phyloP scores from a whole-genome alignment of 2,888 invertebrate genomes.

The Ceriagrion tenellum region DNA sequence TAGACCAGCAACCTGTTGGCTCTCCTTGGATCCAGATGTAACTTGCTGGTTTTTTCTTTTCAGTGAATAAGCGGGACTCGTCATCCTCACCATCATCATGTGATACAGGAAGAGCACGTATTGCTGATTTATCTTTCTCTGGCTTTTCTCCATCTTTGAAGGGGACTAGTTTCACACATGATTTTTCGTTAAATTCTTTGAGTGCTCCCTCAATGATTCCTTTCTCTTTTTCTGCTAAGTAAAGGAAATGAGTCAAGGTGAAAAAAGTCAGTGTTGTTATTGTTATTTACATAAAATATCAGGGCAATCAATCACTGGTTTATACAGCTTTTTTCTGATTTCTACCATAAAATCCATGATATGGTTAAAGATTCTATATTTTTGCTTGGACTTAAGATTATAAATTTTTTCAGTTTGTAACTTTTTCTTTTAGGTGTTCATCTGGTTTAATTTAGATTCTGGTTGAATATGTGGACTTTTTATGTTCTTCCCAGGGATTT shows the following conservation, averaged over 20 bases:
- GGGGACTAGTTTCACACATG: constrained; percentile 84
- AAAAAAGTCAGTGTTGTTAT: not conserved
- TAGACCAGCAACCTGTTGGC: constrained; percentile 83
- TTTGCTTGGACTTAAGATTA: too few species aligned
- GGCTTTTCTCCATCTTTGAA: constrained; percentile 79
- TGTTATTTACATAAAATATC: too few species aligned
- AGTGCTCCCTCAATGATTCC: constrained; percentile 81
- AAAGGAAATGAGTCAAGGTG: constrained; percentile 27
- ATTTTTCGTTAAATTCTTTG: constrained; percentile 82
- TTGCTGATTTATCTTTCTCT: not conserved
- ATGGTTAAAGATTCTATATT: too few species aligned
- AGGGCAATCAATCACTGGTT: too few species aligned
- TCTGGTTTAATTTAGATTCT: too few species aligned
- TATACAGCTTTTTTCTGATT: too few species aligned
- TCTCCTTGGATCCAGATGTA: constrained; percentile 81
- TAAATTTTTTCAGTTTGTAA: too few species aligned
- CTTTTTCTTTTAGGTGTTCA: too few species aligned
- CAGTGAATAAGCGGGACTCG: not conserved
- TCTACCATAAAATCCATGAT: too few species aligned
- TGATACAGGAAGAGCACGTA: not conserved
- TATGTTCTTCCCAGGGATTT: too few species aligned
- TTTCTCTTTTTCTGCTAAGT: constrained; percentile 77
- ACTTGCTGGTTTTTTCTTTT: constrained; percentile 67
- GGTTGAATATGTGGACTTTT: too few species aligned
- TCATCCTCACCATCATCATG: constrained; percentile 13